Percentiles rank a stretch among this genome's conserved stretches.
Conservation (phyloP, 2,888 invertebrate species). For the Seira ritae region DNA sequence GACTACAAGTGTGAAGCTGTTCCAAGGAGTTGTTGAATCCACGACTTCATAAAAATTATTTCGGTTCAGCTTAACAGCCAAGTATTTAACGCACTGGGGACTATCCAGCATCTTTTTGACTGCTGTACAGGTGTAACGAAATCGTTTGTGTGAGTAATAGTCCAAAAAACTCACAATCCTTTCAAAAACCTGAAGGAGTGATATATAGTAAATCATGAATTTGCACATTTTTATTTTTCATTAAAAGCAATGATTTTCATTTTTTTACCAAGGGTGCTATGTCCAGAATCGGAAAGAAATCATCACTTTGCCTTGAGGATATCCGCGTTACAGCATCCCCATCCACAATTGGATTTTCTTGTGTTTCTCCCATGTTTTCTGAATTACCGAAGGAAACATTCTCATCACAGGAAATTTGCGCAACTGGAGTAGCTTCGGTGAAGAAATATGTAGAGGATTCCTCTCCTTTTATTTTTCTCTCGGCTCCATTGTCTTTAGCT, state of each 20-base stretch:
- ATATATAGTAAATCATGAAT: background rate
- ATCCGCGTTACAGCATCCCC: too few species aligned
- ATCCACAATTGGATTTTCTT: too few species aligned
- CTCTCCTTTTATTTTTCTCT: too few species aligned
- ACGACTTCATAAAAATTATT: background rate
- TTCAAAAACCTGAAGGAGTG: conserved; percentile 1
- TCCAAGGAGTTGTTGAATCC: background rate
- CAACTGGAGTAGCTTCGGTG: too few species aligned
- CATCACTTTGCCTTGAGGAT: background rate
- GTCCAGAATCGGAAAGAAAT: background rate
- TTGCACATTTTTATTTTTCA: too few species aligned
- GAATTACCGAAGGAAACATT: too few species aligned
- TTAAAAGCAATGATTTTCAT: too few species aligned
- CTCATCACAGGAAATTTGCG: too few species aligned
- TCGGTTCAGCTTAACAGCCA: background rate
- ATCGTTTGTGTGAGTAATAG: background rate
- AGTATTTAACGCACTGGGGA: background rate
- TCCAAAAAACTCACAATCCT: conserved; percentile 3
- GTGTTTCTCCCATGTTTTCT: too few species aligned
- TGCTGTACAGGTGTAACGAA: background rate
- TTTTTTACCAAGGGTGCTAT: conserved; percentile 16
- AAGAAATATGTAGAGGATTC: too few species aligned
- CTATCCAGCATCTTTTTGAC: background rate
- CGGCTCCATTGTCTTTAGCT: too few species aligned
- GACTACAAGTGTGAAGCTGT: background rate